These are phyloP conservation scores for Notarius quadriscutis DNA, from an alignment of 2,113 vertebrate genomes.

Conservation along the genomic window DNA sequence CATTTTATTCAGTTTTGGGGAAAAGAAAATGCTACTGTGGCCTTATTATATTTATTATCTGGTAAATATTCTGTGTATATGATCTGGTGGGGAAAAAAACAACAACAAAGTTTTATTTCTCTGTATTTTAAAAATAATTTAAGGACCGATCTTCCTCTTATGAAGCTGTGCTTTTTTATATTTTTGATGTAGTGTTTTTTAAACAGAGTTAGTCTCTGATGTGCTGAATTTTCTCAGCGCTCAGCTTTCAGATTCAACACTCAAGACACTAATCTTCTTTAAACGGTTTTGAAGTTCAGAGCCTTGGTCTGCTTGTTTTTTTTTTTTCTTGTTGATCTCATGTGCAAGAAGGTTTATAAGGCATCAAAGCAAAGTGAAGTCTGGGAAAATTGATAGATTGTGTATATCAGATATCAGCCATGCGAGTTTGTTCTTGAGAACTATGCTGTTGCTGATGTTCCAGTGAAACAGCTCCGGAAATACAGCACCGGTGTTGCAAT, in stretches of 20 bases:
- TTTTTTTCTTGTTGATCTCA: background rate
- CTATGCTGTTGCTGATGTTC: background rate
- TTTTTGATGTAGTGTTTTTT: conserved; percentile 49
- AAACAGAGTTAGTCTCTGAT: background rate
- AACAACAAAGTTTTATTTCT: background rate
- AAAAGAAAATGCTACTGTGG: background rate
- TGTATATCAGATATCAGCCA: background rate
- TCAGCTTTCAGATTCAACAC: background rate
- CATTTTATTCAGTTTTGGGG: background rate
- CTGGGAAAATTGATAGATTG: background rate
- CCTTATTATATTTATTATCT: background rate
- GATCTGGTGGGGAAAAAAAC: background rate
- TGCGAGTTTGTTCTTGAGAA: background rate
- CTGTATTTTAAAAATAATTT: background rate
- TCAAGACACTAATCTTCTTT: background rate
- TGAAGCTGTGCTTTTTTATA: conserved; percentile 14
- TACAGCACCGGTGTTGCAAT: background rate
- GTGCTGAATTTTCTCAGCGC: background rate
- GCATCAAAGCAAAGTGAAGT: background rate
- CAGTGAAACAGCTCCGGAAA: background rate
- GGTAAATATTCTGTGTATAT: background rate
- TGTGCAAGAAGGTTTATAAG: background rate
- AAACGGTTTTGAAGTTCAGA: background rate
- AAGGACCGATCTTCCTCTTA: background rate
- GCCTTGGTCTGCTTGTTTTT: background rate